These are phyloP conservation scores for Salvelinus alpinus DNA, from an alignment of 2,113 vertebrate species.

Conservation along the genomic window DNA sequence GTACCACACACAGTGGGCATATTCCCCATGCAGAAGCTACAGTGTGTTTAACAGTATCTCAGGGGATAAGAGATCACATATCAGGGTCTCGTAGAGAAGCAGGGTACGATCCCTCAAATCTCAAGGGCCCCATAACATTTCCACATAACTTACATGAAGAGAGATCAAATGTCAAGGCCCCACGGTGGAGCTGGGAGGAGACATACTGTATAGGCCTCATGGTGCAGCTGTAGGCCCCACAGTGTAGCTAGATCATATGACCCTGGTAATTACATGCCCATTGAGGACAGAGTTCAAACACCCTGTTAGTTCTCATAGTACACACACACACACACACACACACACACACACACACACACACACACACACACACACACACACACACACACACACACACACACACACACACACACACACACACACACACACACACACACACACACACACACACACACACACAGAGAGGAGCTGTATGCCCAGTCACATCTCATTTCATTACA, in stretches of 20 bases:
- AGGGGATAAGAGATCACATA: not conserved
- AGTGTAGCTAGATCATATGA: not conserved
- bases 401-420: no score
- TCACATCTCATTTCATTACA: not conserved
- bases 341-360: no score
- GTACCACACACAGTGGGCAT: not conserved
- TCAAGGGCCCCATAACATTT: constrained; percentile 32
- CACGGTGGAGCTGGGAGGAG: not conserved
- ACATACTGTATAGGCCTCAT: not conserved
- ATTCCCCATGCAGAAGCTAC: not conserved
- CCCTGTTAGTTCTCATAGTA: not conserved
- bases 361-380: no score
- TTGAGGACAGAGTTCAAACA: constrained; percentile 58
- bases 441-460: not conserved
- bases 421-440: no score
- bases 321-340: no score
- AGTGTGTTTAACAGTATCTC: not conserved
- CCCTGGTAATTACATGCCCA: constrained; percentile 50
- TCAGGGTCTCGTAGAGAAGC: not conserved
- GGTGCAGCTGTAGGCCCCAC: not conserved
- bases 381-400: no score
- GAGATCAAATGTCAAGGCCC: not conserved
- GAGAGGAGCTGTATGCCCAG: constrained; percentile 21
- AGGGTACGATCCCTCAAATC: constrained; percentile 18
- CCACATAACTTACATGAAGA: not conserved